These are phyloP conservation scores for Lingula anatina DNA, from an alignment of 2,888 invertebrate species.

Conservation along the genomic window DNA sequence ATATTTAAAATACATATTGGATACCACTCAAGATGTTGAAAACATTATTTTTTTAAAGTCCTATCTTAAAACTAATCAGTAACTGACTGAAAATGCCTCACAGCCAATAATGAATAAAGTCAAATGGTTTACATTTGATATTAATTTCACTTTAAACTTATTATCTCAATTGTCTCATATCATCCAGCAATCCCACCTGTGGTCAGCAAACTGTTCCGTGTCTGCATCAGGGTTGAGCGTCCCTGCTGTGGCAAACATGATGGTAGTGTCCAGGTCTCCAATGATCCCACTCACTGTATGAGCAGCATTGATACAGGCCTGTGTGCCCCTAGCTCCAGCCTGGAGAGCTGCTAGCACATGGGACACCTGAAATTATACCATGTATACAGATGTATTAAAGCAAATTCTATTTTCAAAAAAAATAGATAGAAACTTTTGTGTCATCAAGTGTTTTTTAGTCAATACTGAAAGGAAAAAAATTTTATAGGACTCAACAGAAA, in stretches of 20 bases:
- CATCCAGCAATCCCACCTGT: constrained; percentile 53
- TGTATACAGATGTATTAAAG: no score
- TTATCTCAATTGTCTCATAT: constrained; percentile 1
- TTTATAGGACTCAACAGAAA: no score
- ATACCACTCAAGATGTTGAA: no score
- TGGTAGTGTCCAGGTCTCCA: constrained; percentile 86
- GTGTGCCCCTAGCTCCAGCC: constrained; percentile 91
- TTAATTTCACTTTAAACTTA: not conserved
- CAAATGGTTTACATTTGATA: not conserved
- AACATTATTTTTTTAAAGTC: no score
- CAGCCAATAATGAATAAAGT: no score
- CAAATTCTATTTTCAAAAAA: no score
- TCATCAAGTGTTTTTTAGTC: no score
- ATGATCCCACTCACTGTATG: constrained; percentile 96
- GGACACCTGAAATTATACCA: constrained; percentile 57
- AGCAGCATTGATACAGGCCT: constrained; percentile 98
- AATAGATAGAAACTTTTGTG: no score
- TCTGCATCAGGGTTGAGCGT: constrained; percentile 92
- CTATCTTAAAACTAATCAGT: no score
- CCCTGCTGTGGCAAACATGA: constrained; percentile 98
- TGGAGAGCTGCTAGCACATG: constrained; percentile 84
- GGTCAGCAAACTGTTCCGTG: constrained; percentile 87
- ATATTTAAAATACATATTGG: no score
- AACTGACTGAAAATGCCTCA: no score
- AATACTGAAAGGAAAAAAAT: no score